Conservation (phyloP, 1,140 invertebrate genomes). For the Leptopilina clavipes region DNA sequence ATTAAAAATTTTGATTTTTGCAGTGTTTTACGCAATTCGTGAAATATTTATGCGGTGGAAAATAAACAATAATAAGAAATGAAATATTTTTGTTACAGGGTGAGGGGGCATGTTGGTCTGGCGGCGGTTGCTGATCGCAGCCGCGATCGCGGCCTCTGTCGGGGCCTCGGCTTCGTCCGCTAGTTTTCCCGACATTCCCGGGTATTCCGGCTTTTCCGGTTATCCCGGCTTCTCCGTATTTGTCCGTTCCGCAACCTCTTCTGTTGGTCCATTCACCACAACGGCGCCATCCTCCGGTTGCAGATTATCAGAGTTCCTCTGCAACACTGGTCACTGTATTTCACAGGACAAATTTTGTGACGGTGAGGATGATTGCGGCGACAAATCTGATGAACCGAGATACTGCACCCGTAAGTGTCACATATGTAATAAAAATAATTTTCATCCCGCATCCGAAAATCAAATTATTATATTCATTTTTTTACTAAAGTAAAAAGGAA, state of each 20-base stretch:
- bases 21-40: too few relatives aligned
- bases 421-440: too few relatives aligned
- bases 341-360: constrained; percentile 86
- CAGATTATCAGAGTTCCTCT: constrained; percentile 78
- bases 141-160: constrained; percentile 68
- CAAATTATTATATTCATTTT: too few relatives aligned
- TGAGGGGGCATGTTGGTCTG: constrained; percentile 61
- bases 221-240: constrained; percentile 47
- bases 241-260: constrained; percentile 43
- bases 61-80: neutral
- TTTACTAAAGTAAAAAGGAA: too few relatives aligned
- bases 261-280: constrained; percentile 46
- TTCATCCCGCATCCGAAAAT: too few relatives aligned
- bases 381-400: constrained; percentile 85
- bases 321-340: constrained; percentile 83
- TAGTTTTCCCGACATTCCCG: constrained; percentile 62
- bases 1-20: too few relatives aligned
- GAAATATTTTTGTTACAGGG: constrained; percentile 44
- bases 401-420: constrained; percentile 85
- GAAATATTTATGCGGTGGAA: too few relatives aligned
- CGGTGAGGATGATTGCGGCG: constrained; percentile 85
- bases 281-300: constrained; percentile 63
- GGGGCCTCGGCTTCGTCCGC: constrained; percentile 62
- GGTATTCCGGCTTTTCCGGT: constrained; percentile 55
- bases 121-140: constrained; percentile 73